A percentile compares a stretch with the other conserved stretches of the same genome.
These are phyloP conservation scores for Silurus lanzhouensis DNA, from an alignment of 2,797 vertebrate species.

Conservation along the genomic window DNA sequence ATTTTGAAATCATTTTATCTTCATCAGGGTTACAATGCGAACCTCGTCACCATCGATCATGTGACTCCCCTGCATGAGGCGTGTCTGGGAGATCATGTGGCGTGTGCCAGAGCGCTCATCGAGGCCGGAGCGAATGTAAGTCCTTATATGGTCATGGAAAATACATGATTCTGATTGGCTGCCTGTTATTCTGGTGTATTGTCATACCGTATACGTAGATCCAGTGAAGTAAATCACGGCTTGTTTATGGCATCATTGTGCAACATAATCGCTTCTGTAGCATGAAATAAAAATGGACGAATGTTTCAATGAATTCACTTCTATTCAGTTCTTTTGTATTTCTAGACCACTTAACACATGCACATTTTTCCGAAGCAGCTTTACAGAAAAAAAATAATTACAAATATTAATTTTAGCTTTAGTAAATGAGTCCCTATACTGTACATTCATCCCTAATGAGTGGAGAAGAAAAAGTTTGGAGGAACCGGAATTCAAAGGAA, in stretches of 20 bases:
- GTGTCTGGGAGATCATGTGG: slow-evolving; percentile 89
- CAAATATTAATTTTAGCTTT: too few species aligned
- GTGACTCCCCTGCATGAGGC: slow-evolving; percentile 94
- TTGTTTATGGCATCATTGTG: not conserved
- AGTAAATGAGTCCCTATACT: too few species aligned
- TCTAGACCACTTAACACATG: too few species aligned
- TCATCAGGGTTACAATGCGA: slow-evolving; percentile 86
- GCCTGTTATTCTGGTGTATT: not conserved
- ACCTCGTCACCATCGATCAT: slow-evolving; percentile 90
- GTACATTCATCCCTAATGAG: too few species aligned
- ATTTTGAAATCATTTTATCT: slow-evolving; percentile 29
- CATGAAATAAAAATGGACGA: not conserved
- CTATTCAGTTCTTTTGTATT: too few species aligned
- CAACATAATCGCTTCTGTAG: not conserved
- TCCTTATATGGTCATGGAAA: not conserved
- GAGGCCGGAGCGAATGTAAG: slow-evolving; percentile 82
- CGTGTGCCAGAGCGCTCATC: slow-evolving; percentile 88
- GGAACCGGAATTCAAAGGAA: too few species aligned
- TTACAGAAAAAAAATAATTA: too few species aligned
- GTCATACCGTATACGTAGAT: not conserved
- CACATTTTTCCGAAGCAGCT: too few species aligned
- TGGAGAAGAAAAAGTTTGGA: too few species aligned
- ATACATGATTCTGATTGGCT: not conserved
- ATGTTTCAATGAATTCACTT: not conserved
- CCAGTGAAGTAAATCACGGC: not conserved